Conservation (phyloP, 2,797 vertebrate species). For the Poeciliopsis gracilis region DNA sequence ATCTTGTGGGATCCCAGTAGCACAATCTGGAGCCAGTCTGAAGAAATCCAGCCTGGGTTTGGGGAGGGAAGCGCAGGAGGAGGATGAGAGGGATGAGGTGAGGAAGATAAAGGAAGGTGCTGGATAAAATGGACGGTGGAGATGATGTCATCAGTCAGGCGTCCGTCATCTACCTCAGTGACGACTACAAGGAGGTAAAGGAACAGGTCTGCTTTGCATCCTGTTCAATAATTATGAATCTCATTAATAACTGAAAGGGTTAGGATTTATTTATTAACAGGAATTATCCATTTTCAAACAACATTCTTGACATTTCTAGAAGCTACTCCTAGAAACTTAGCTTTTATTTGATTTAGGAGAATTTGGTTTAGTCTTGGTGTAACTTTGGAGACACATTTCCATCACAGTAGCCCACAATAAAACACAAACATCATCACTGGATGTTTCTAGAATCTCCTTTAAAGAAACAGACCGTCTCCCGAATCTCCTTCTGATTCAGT, state of each 20-base stretch:
- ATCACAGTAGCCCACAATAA: neutral
- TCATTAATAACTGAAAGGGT: neutral
- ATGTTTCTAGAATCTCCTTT: too few species aligned
- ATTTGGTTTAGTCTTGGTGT: neutral
- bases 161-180: slow-evolving; percentile 76
- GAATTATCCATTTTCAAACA: neutral
- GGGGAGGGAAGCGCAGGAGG: slow-evolving; percentile 32
- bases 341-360: neutral
- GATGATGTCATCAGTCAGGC: slow-evolving; percentile 85
- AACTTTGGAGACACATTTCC: neutral
- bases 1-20: slow-evolving; percentile 40
- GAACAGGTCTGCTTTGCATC: slow-evolving; percentile 8
- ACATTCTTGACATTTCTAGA: neutral
- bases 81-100: slow-evolving; percentile 61
- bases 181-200: slow-evolving; percentile 93
- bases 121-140: slow-evolving; percentile 81
- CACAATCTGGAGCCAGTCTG: slow-evolving; percentile 32
- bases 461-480: neutral
- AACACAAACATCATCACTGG: neutral
- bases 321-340: neutral
- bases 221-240: neutral
- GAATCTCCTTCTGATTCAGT: neutral
- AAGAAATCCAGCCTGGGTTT: slow-evolving; percentile 37
- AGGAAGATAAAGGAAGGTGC: slow-evolving; percentile 61
- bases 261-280: neutral